phyloP scores from a whole-genome alignment of 1,140 invertebrate species.

The Drosophila erecta region DNA sequence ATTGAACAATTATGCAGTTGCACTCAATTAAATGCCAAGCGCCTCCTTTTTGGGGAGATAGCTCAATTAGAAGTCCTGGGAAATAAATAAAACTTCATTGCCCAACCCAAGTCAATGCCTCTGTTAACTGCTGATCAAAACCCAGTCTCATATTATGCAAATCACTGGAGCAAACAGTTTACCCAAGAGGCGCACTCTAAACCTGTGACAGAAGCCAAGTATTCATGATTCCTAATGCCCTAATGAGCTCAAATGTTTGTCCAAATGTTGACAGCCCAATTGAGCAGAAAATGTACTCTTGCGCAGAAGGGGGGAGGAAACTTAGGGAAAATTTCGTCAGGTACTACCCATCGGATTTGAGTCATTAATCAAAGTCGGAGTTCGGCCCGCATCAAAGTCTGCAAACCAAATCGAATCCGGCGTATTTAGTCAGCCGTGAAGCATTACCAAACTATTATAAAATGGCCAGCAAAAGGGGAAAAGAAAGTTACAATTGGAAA shows the following conservation, averaged over 20 bases:
- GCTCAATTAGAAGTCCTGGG: conserved; percentile 28
- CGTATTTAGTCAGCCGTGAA: conserved; percentile 35
- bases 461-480: conserved; percentile 2
- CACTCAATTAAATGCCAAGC: conserved; percentile 70
- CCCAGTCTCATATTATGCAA: conserved; percentile 63
- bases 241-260: conserved; percentile 77
- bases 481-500: conserved; percentile 33
- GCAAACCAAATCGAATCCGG: conserved; percentile 33
- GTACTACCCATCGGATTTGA: conserved; percentile 10
- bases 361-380: conserved; percentile 71
- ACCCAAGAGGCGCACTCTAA: conserved; percentile 20
- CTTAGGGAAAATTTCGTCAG: conserved; percentile 24
- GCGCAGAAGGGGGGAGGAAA: background rate
- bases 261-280: conserved; percentile 75
- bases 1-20: conserved; percentile 79
- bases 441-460: conserved; percentile 36
- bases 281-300: conserved; percentile 65
- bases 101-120: conserved; percentile 23
- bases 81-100: background rate
- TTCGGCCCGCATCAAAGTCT: conserved; percentile 32
- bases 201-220: conserved; percentile 45
- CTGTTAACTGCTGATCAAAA: background rate
- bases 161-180: conserved; percentile 67
- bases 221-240: conserved; percentile 70
- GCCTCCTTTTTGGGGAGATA: conserved; percentile 25